Base-by-base conservation (phyloP, 2,888 invertebrate genomes). In the Scaptomyza caliginosa region DNA sequence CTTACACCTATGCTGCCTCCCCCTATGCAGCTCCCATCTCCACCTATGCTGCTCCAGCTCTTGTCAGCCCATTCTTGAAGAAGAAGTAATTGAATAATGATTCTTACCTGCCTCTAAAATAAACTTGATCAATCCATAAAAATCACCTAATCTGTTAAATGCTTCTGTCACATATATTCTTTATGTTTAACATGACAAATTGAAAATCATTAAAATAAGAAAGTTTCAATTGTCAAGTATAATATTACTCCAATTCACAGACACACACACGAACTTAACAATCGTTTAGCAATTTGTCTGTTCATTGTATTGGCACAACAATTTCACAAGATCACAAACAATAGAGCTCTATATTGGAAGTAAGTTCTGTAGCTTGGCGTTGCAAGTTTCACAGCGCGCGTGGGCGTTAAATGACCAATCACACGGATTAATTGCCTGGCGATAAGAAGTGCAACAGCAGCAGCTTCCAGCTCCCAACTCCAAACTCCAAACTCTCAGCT, bases 401-500 rank as follows among this genome's bases (percentile, higher is more conserved):
- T 78, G 81, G 81, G 81, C 81, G 85, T 86, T 60, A 69, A 81
- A 66, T 67, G 63, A 52, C 72, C 87, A 86, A 81, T 85, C 85
- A 77, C 62, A 56, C 78, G 74, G 82, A 74, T 74, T 88, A 88
- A 84, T 77, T 78, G 64, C 68, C 59, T 67, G 32, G 50, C 66
- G 78, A 83, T 83, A 86, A 78, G 60, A 70, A 51, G 64, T 52
- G 40, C 52, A 69, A 66, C 60, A 58, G 64, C 58, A 58, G 64
- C 58, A 51, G 58, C 59, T 19, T 26, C 45, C 39, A 62, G 63
- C 50, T 32, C 30, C 10, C 48, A 59, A 52, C 43, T 21, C 24
- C 7, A 13, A 46, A 39, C 54, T 68, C 43, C 7, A 4, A 19
- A 17, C n/a, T n/a, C 39, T 19, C 11, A 16, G n/a, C n/a, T n/a